Evolutionary conservation across 2,888 invertebrate species (phyloP), one percentile per base, ranked within the genome.

Genomic region (Microctonus aethiopoides): DNA sequence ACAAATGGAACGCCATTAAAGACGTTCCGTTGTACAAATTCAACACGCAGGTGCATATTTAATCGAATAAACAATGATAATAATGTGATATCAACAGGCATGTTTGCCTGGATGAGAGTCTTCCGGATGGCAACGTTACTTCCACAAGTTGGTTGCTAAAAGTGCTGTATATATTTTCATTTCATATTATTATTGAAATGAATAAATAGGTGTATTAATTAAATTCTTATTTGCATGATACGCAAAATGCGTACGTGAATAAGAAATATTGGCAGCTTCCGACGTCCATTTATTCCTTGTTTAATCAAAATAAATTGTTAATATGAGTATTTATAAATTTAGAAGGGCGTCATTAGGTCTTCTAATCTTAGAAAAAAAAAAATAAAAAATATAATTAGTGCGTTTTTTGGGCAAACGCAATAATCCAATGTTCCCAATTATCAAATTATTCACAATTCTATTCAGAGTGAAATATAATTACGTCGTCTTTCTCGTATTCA

Each of bases 91-190:
- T 81, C 83, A 60, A 80, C 82, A 70, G 85, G 83, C 64, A 83
- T 85, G 79, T 86, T 85, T 76, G 85, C 85, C 71, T 85, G 86
- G 85, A 85, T 85, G 84, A 81, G 86, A 41, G 85, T 86, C 74
- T 86, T 85, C 72, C 81, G 85, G 69, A 75, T 86, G 67, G 86
- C 84, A 22, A 78, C 83, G 72, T 83, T 85, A 80, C 78, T 85
- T 24, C 83, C 84, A 68, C 82, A 83, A 72, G 79, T 83, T 74
- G 84, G 82, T 74, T 85, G 85, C 78, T 85, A 86, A 81, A 78
- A 16, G 24, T 13, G 11, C 1, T 9, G 51, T 46, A 20, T 46
- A 51, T 29, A 46, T 60, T 24, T 68, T 59, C 52, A 59, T 60
- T 65, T 36, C 64, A 13, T 24, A 65, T 54, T 29, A 10, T n/a